Evolutionary conservation across 2,113 vertebrate genomes (phyloP).

Genomic region (Petromus typicus): DNA sequence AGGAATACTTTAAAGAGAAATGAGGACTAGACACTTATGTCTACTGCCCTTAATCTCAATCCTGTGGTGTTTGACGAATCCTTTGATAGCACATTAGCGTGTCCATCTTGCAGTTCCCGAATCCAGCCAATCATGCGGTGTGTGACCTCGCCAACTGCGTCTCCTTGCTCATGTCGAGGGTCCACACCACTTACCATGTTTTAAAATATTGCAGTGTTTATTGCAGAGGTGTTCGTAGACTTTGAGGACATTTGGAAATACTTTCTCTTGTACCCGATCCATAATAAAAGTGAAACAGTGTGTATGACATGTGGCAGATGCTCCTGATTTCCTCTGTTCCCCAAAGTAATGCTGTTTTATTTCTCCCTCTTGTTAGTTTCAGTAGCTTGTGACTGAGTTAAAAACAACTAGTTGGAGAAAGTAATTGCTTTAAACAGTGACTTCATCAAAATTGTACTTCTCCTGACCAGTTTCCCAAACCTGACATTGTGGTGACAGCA

Average conservation of each 20-base stretch:
- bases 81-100: rapidly evolving
- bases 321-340: neutral
- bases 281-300: neutral
- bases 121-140: neutral
- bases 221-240: neutral
- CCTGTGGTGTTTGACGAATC: neutral
- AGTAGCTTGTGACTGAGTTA: neutral
- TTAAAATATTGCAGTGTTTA: neutral
- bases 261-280: neutral
- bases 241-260: neutral
- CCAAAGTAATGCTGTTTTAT: neutral
- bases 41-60: neutral
- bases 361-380: neutral
- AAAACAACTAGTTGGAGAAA: neutral
- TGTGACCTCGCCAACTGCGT: neutral
- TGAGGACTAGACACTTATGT: too few relatives aligned
- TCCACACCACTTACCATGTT: neutral
- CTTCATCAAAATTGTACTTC: neutral
- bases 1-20: neutral
- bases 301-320: rapidly evolving
- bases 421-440: neutral
- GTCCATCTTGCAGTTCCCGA: neutral
- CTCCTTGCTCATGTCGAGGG: neutral
- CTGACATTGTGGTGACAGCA: neutral
- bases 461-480: neutral